Percentiles rank a stretch among this genome's conserved stretches.
phyloP scores from a whole-genome alignment of 2,113 vertebrate genomes.

The Paramisgurnus dabryanus region DNA sequence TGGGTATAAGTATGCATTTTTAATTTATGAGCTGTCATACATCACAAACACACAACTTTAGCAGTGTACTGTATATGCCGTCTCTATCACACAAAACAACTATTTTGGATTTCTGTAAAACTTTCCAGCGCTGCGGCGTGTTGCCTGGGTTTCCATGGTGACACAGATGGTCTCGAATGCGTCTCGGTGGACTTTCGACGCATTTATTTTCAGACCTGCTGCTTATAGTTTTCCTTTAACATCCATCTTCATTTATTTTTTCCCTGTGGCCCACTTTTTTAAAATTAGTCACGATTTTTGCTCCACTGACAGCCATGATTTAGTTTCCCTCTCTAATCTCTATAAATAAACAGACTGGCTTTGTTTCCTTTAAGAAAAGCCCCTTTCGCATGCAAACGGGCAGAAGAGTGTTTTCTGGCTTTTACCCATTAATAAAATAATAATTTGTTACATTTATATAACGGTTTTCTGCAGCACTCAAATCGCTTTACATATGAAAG shows the following conservation, averaged over 20 bases:
- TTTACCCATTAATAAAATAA: no score
- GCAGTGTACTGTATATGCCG: not conserved
- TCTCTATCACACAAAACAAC: not conserved
- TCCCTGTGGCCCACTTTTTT: no score
- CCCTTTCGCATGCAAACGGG: no score
- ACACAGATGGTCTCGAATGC: not conserved
- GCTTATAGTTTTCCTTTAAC: constrained; percentile 7
- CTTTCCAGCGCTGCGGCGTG: not conserved
- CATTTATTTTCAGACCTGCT: constrained; percentile 1
- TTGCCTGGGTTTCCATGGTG: constrained; percentile 28
- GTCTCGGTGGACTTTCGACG: not conserved
- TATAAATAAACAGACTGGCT: not conserved
- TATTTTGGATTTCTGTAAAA: not conserved
- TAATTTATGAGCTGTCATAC: not conserved
- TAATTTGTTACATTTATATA: no score
- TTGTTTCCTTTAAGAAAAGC: no score
- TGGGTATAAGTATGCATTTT: no score
- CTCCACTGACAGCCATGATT: not conserved
- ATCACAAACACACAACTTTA: not conserved
- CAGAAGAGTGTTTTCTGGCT: no score
- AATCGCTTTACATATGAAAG: no score
- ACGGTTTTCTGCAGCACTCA: no score
- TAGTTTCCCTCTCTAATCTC: not conserved
- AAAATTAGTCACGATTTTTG: not conserved
- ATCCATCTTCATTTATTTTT: constrained; percentile 7